These are phyloP conservation scores for Caiman crocodilus DNA, from an alignment of 2,797 vertebrate species.

Conservation along the genomic window DNA sequence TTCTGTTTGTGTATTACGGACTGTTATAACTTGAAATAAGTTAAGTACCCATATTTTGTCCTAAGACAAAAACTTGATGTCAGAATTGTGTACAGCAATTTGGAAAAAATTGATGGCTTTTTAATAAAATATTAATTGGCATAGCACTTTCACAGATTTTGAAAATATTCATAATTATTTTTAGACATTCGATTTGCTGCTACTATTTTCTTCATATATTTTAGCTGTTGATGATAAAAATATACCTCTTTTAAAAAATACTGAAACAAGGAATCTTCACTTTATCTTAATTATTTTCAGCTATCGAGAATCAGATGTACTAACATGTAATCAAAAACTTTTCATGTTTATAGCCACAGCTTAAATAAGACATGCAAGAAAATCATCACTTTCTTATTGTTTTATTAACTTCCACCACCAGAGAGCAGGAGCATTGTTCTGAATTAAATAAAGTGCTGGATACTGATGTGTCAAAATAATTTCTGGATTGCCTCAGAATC, in stretches of 20 bases:
- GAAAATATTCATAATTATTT: not conserved
- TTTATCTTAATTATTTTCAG: not conserved
- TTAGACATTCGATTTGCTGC: not conserved
- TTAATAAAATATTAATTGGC: fast-evolving
- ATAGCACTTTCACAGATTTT: not conserved
- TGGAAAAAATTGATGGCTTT: fast-evolving
- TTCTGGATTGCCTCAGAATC: not conserved
- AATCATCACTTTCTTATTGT: not conserved
- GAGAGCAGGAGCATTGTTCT: conserved; percentile 1
- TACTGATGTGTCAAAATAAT: fast-evolving
- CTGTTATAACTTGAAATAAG: conserved; percentile 26
- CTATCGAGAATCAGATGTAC: not conserved
- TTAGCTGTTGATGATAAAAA: not conserved
- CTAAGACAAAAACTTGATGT: not conserved
- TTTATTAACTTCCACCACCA: not conserved
- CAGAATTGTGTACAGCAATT: not conserved
- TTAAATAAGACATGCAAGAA: fast-evolving
- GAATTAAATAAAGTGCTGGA: fast-evolving
- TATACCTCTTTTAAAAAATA: not conserved
- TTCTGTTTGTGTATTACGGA: conserved; percentile 38
- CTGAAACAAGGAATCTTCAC: not conserved
- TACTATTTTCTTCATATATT: not conserved
- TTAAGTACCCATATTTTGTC: not conserved
- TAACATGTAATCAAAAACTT: not conserved
- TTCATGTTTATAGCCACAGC: fast-evolving